Base-by-base conservation (phyloP, 2,113 vertebrate species). In the Notarius quadriscutis region DNA sequence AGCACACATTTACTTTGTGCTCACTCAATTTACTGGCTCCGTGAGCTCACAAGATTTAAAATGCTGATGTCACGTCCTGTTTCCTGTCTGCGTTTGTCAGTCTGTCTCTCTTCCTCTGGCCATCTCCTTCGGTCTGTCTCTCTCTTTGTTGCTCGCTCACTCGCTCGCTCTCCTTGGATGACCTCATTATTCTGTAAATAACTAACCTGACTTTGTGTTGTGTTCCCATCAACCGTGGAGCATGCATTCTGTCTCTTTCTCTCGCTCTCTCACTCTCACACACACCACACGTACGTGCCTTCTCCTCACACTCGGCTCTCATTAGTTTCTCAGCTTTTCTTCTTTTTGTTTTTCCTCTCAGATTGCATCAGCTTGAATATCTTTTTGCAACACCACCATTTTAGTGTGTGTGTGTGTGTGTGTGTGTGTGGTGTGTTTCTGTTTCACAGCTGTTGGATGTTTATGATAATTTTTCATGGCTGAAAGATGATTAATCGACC, bases 31-130 rank as follows among this genome's bases (percentile, higher is more conserved):
- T 79, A 53, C 55, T 20, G 77, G 4, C 11, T 27, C 4, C 72
- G 15, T 84, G 65, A 85, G 53, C 34, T 85, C 41, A 72, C 51
- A 25, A 69, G 84, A 81, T 63, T 57, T 60, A 87, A 51, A 84
- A 67, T 30, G 58, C 34, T 85, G 87, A 71, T 63, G 51, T 85
- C 83, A 85, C 55, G 48, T 88, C 83, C 83, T 84, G 41, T 88
- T 81, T 88, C 83, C 83, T 84, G 41, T 88, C 71, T 50, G 27
- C 60, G 51, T 10, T 12, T 72, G 41, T 75, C 79, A 15, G 18
- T 83, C 22, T 30, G 14, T 53, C 51, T 58, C 27, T 58, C 27
- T 74, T 27, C 92, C 90, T 67, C 69, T 84, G 41, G 41, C 41
- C 41, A 67, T 78, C 71, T 71, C 4, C 30, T 27, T 83, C 55